These are phyloP conservation scores for Python bivittatus DNA, from an alignment of 2,113 vertebrate genomes.

Conservation along the genomic window DNA sequence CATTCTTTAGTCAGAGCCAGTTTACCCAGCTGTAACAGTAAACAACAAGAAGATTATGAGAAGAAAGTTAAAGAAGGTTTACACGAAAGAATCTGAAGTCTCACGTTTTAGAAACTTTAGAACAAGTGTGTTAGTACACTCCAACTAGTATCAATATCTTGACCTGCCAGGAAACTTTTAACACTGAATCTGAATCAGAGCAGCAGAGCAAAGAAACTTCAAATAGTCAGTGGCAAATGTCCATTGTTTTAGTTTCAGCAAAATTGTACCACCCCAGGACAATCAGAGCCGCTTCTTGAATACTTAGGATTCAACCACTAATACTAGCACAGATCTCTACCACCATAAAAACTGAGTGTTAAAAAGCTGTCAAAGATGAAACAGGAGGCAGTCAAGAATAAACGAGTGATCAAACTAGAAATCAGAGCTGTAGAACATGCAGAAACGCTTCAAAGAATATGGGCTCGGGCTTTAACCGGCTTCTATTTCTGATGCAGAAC, in stretches of 20 bases:
- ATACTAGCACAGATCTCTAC: not conserved
- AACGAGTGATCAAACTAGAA: not conserved
- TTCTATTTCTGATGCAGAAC: not conserved
- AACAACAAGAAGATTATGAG: not conserved
- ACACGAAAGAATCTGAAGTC: not conserved
- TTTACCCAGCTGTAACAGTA: not conserved
- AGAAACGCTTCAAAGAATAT: not conserved
- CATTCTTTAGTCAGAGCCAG: not conserved
- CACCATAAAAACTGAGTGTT: not conserved
- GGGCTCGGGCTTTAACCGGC: not conserved
- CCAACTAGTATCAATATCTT: not conserved
- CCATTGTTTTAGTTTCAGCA: not conserved
- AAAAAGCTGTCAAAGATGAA: not conserved
- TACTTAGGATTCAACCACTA: not conserved
- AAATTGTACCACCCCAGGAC: not conserved
- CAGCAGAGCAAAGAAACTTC: not conserved
- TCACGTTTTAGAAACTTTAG: not conserved
- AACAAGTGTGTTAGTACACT: not conserved
- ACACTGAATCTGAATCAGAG: not conserved
- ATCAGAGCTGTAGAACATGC: not conserved
- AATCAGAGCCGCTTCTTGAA: not conserved
- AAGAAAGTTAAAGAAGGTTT: not conserved
- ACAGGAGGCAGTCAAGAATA: not conserved
- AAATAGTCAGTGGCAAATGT: not conserved
- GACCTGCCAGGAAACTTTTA: not conserved